Percentiles rank a stretch among this genome's conserved stretches.
These are phyloP conservation scores for Lepus americanus DNA, from an alignment of 2,113 vertebrate species.

Conservation along the genomic window DNA sequence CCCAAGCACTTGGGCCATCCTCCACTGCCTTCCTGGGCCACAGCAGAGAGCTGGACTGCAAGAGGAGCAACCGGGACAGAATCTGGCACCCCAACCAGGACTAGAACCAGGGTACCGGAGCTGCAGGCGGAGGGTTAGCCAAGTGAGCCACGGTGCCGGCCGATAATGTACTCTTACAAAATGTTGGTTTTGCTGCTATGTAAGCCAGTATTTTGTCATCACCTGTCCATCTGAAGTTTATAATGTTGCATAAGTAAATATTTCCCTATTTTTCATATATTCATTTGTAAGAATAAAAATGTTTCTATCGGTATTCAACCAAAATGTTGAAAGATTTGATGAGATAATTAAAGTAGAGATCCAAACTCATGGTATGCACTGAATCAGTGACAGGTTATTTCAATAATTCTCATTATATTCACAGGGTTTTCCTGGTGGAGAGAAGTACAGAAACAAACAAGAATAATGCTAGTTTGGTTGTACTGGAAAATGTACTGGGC, in stretches of 20 bases:
- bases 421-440: background rate
- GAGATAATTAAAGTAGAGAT: background rate
- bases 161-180: background rate
- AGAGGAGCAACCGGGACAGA: too few species aligned
- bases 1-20: too few species aligned
- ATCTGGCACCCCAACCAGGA: too few species aligned
- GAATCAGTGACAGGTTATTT: background rate
- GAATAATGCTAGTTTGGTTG: background rate
- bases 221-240: background rate
- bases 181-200: background rate
- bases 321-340: background rate
- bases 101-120: too few species aligned
- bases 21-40: too few species aligned
- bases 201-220: background rate
- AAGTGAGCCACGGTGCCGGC: too few species aligned
- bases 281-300: background rate
- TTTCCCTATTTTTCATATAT: background rate
- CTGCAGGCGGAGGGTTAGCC: too few species aligned
- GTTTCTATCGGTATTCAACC: too few species aligned
- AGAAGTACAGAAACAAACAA: conserved; percentile 24
- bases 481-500: background rate
- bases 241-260: background rate
- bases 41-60: too few species aligned
- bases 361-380: background rate
- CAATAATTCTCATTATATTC: background rate